phyloP scores from a whole-genome alignment of 1,140 invertebrate species.

The Aphis gossypii region DNA sequence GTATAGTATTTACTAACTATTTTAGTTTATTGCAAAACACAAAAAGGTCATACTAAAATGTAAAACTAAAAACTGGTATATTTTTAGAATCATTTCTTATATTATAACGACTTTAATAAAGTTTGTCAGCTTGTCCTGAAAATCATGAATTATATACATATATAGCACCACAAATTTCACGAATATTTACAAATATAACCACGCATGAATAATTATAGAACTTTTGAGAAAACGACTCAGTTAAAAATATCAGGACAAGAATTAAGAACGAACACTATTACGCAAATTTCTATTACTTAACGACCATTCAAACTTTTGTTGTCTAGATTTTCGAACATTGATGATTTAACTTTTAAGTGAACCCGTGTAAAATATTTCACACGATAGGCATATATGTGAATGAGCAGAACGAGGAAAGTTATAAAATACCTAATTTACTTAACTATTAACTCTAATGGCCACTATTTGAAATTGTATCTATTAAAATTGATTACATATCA shows the following conservation, averaged over 20 bases:
- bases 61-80: background rate
- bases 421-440: conserved; percentile 12
- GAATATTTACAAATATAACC: background rate
- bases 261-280: background rate
- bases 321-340: background rate
- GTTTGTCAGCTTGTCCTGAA: background rate
- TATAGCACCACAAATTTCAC: background rate
- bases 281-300: background rate
- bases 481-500: conserved; percentile 7
- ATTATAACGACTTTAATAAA: background rate
- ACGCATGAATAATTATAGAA: background rate
- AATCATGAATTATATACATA: background rate
- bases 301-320: background rate
- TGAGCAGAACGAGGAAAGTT: background rate
- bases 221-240: background rate
- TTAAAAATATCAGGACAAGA: background rate
- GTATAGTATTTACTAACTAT: too few relatives aligned
- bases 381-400: background rate
- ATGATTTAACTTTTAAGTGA: conserved; percentile 17
- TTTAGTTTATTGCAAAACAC: too few relatives aligned
- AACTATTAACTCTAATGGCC: background rate
- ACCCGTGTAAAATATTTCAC: background rate
- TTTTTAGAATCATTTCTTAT: background rate
- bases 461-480: conserved; percentile 13
- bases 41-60: too few relatives aligned